phyloP scores from a whole-genome alignment of 2,797 vertebrate genomes.

The Phrynocephalus forsythii region DNA sequence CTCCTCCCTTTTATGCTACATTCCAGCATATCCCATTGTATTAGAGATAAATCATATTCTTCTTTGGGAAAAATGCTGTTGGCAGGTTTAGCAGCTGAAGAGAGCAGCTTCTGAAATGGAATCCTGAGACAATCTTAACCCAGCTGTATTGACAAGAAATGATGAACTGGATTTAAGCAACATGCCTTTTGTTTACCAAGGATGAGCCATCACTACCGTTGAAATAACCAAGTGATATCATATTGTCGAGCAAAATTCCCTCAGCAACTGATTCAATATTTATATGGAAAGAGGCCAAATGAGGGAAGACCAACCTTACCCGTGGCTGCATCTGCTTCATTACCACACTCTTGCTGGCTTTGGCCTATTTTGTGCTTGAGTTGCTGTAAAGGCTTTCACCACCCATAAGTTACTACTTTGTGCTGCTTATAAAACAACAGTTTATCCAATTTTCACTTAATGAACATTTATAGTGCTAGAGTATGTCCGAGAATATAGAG shows the following conservation, averaged over 20 bases:
- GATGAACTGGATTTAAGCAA: slow-evolving; percentile 48
- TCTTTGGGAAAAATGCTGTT: background rate
- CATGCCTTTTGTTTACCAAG: slow-evolving; percentile 41
- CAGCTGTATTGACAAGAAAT: slow-evolving; percentile 61
- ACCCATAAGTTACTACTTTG: background rate
- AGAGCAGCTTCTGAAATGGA: slow-evolving; percentile 36
- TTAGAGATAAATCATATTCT: slow-evolving; percentile 12
- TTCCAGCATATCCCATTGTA: slow-evolving; percentile 20
- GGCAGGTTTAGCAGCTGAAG: slow-evolving; percentile 43
- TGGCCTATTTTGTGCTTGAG: slow-evolving; percentile 12
- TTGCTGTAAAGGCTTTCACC: slow-evolving; percentile 44
- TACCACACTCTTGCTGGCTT: background rate
- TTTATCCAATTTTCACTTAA: background rate
- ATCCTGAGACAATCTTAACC: slow-evolving; percentile 56
- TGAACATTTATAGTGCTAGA: slow-evolving; percentile 19
- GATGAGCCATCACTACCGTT: slow-evolving; percentile 50
- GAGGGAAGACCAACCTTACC: slow-evolving; percentile 44
- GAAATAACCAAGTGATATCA: slow-evolving; percentile 63
- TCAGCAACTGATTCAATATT: slow-evolving; percentile 68
- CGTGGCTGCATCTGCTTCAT: slow-evolving; percentile 13
- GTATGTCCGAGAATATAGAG: background rate
- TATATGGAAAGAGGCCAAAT: slow-evolving; percentile 42
- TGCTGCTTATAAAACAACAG: slow-evolving; percentile 56
- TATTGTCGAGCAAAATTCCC: slow-evolving; percentile 61
- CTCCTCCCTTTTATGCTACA: background rate